phyloP scores from a whole-genome alignment of 1,140 invertebrate genomes.

The Ceratosolen fusciceps region DNA sequence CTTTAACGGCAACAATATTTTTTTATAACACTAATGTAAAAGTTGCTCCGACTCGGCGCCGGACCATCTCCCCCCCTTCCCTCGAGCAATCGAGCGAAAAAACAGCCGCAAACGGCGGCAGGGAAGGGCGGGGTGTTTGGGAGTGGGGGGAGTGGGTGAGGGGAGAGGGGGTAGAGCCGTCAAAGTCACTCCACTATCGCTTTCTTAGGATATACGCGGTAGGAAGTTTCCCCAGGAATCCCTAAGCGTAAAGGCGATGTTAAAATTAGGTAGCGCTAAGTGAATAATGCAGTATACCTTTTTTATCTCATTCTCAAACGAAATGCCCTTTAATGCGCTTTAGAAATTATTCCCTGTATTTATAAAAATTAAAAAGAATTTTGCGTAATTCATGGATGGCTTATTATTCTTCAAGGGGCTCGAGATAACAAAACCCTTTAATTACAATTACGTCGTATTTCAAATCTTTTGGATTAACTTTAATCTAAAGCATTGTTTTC shows the following conservation, averaged over 20 bases:
- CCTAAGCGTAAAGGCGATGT: constrained; percentile 35
- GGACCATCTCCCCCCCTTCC: background rate
- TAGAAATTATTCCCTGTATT: too few relatives aligned
- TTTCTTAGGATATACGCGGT: constrained; percentile 20
- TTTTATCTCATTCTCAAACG: too few relatives aligned
- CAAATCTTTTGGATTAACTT: too few relatives aligned
- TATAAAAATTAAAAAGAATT: too few relatives aligned
- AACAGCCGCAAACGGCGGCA: constrained; percentile 40
- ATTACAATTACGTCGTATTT: too few relatives aligned
- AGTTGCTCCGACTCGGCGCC: constrained; percentile 11
- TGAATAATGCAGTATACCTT: constrained; percentile 15
- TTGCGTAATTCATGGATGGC: too few relatives aligned
- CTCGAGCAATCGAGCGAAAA: constrained; percentile 18
- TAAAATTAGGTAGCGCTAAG: constrained; percentile 31
- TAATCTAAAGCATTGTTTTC: too few relatives aligned
- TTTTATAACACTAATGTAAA: constrained; percentile 38
- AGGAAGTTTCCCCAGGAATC: constrained; percentile 28
- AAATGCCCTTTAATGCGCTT: too few relatives aligned
- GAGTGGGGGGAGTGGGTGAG: too few relatives aligned
- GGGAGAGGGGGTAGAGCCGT: too few relatives aligned
- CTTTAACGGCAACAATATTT: constrained; percentile 37
- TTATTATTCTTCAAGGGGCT: too few relatives aligned
- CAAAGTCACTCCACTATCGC: constrained; percentile 14
- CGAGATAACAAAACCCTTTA: background rate
- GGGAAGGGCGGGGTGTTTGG: too few relatives aligned